Evolutionary conservation across 2,113 vertebrate genomes (phyloP).

Genomic region (Romanogobio albipinnatus): DNA sequence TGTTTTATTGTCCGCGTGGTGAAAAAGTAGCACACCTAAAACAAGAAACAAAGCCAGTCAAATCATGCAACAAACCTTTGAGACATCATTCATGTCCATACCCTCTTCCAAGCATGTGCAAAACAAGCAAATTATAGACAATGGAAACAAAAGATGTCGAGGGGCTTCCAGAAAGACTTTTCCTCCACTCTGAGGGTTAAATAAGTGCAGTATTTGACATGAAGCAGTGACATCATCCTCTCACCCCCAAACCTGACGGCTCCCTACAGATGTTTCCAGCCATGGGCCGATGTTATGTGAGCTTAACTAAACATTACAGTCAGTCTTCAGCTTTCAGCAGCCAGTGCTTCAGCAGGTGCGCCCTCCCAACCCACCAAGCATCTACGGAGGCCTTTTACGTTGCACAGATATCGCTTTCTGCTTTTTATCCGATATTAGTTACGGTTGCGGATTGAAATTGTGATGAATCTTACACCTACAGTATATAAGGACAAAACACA

Average conservation of each 20-base stretch:
- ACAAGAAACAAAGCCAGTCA: not conserved
- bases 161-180: constrained; percentile 5
- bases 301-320: constrained; percentile 54
- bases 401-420: not conserved
- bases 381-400: not conserved
- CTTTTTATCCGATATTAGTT: constrained; percentile 13
- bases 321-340: constrained; percentile 40
- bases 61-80: not conserved
- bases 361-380: constrained; percentile 18
- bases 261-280: constrained; percentile 67
- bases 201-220: constrained; percentile 53
- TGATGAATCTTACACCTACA: not conserved
- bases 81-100: not conserved
- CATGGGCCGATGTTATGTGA: constrained; percentile 49
- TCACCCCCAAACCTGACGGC: constrained; percentile 62
- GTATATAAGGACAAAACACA: not conserved
- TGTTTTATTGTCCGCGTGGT: no score
- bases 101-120: not conserved
- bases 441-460: not conserved
- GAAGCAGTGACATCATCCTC: constrained; percentile 69
- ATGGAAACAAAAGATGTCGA: not conserved
- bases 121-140: not conserved
- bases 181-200: constrained; percentile 8
- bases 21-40: not conserved
- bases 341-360: constrained; percentile 59